Conservation (phyloP, 2,113 vertebrate genomes). For the Anhinga anhinga region DNA sequence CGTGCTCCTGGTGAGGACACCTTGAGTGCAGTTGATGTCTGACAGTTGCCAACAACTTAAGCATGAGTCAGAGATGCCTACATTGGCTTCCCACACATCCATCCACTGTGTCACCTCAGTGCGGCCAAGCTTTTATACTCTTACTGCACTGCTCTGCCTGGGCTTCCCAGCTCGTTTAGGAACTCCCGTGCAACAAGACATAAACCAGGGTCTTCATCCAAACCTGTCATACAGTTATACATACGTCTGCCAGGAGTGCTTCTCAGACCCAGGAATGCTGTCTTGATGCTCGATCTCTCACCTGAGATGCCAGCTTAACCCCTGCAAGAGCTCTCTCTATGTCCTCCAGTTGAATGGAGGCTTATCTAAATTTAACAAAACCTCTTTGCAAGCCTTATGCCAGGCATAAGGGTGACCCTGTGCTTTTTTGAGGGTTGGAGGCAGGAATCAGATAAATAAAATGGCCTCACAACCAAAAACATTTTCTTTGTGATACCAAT, state of each 20-base stretch:
- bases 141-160: not conserved
- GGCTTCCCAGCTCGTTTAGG: not conserved
- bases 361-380: not conserved
- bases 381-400: not conserved
- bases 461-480: not conserved
- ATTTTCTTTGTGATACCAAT: not conserved
- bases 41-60: not conserved
- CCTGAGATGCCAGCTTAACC: not conserved
- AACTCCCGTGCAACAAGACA: not conserved
- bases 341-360: not conserved
- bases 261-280: not conserved
- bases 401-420: not conserved
- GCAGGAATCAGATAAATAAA: not conserved
- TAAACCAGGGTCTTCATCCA: not conserved
- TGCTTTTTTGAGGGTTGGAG: not conserved
- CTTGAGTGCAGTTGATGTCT: not conserved
- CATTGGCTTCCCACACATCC: not conserved
- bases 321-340: not conserved
- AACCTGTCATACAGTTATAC: not conserved
- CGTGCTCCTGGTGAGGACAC: not conserved
- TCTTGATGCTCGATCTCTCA: not conserved
- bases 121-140: not conserved
- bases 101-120: not conserved
- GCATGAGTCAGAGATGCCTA: not conserved
- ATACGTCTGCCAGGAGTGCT: accelerated